These are phyloP conservation scores for Himantopus leucocephalus DNA, from an alignment of 2,113 vertebrate genomes.

Conservation along the genomic window DNA sequence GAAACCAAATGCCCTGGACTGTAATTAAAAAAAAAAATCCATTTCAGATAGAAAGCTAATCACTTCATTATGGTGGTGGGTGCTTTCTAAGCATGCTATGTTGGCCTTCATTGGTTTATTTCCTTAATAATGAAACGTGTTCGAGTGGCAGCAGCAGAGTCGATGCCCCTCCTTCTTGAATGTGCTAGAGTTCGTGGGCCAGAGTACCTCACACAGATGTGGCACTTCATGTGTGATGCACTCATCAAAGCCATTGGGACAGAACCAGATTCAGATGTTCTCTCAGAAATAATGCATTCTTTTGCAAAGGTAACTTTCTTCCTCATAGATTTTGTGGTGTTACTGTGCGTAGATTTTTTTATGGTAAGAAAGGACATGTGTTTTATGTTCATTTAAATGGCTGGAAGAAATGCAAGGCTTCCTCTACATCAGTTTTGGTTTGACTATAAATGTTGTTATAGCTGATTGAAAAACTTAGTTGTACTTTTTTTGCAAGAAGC, in stretches of 20 bases:
- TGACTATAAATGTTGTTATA: not conserved
- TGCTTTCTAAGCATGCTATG: not conserved
- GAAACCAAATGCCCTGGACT: not conserved
- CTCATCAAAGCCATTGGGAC: conserved; percentile 98
- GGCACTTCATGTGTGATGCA: conserved; percentile 99
- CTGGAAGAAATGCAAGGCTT: not conserved
- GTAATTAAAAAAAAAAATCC: no score
- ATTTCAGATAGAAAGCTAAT: not conserved
- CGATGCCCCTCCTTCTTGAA: conserved; percentile 95
- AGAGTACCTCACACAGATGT: conserved; percentile 97
- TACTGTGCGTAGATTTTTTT: not conserved
- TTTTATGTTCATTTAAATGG: not conserved
- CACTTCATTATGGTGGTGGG: not conserved
- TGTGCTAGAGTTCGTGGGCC: conserved; percentile 92
- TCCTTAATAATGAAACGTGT: conserved; percentile 87
- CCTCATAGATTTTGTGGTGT: rapidly evolving
- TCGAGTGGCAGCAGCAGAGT: conserved; percentile 94
- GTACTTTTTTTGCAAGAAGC: not conserved
- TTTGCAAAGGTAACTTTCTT: conserved; percentile 90
- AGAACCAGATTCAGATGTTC: conserved; percentile 94
- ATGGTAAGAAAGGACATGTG: rapidly evolving
- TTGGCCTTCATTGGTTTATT: not conserved
- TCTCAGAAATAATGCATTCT: conserved; percentile 98
- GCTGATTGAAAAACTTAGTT: not conserved
- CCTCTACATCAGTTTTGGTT: not conserved